phyloP scores from a whole-genome alignment of 1,140 invertebrate species.

The Dendroctonus ponderosae region DNA sequence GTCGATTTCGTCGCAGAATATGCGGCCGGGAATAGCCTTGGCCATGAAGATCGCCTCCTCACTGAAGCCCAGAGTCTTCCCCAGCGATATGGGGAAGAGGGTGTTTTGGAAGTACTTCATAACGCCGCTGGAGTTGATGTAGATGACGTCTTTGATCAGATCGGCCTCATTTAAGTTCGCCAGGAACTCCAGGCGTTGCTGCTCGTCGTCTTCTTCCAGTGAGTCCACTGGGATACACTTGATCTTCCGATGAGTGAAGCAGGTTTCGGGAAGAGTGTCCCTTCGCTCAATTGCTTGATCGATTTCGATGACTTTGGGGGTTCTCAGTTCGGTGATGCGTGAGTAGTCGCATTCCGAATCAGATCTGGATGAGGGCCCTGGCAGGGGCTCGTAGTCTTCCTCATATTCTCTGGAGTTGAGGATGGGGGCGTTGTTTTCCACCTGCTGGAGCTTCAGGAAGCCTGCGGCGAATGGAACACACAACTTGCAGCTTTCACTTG shows the following conservation, averaged over 20 bases:
- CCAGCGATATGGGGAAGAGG: conserved; percentile 40
- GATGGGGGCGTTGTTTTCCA: conserved; percentile 32
- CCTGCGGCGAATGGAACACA: conserved; percentile 20
- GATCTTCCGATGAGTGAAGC: conserved; percentile 30
- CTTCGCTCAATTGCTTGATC: conserved; percentile 13
- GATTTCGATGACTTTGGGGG: conserved; percentile 34
- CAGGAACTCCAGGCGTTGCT: conserved; percentile 5
- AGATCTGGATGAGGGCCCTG: conserved; percentile 24
- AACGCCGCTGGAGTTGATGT: conserved; percentile 41
- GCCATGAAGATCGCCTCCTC: conserved; percentile 30
- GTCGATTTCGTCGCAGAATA: conserved; percentile 43
- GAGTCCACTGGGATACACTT: not conserved
- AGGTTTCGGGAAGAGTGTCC: conserved; percentile 35
- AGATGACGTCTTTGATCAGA: conserved; percentile 35
- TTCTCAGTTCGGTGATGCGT: conserved; percentile 37
- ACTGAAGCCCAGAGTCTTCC: conserved; percentile 38
- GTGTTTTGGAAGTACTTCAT: conserved; percentile 42
- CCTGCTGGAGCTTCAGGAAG: conserved; percentile 38
- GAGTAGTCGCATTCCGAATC: conserved; percentile 37
- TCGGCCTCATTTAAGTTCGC: conserved; percentile 21
- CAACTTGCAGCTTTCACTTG: not conserved
- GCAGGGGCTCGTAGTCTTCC: conserved; percentile 24
- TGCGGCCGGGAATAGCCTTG: conserved; percentile 38
- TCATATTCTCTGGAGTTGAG: conserved; percentile 11
- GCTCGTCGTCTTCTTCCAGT: conserved; percentile 16